Evolutionary conservation across 1,140 invertebrate genomes (phyloP), one percentile per base, ranked within the genome.

Genomic region (Holcopasites calliopsidis): DNA sequence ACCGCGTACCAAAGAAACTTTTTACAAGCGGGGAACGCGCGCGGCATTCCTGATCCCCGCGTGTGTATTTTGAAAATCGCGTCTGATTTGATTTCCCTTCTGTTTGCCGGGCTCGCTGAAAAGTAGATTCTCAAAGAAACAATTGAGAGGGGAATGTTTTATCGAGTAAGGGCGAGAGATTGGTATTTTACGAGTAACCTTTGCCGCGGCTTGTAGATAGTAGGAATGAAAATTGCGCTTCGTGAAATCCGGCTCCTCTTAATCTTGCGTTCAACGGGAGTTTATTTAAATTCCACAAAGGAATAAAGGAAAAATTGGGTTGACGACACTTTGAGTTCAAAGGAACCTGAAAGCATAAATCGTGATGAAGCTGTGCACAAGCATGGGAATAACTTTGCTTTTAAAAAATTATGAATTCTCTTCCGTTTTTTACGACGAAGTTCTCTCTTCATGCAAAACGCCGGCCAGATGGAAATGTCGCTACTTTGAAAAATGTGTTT

Each of bases 1-100:
- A 65, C 60, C 13, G n/a, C 28, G 28, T 44, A 54, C 42, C 49
- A 75, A 58, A 58, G 23, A 40, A 58, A 58, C 11, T 28, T 69
- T 42, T 35, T 7, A 18, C 42, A 1, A 28, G 21, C 21, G 40
- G 31, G 44, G 33, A 40, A 16, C 31, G 18, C 18, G 28, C 35
- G n/a, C n/a, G n/a, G n/a, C n/a, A n/a, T 50, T 35, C 28, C 3
- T 0, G 18, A 3, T 28, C 38, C 16, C 0, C 5, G 1, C 26
- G 2, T 52, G 35, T 1, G 3, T n/a, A n/a, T n/a, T 16, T 13
- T 1, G 23, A 33, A 50, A 47, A 52, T 8, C 35, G 4, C 16
- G 35, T 40, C 23, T 7, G 28, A n/a, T 35, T 58, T 35, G 18
- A 58, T 35, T 58, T 35, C 18, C 31, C 21, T 35, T 11, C 55